Conservation (phyloP, 2,888 invertebrate genomes). For the Epirrhoe tristata region DNA sequence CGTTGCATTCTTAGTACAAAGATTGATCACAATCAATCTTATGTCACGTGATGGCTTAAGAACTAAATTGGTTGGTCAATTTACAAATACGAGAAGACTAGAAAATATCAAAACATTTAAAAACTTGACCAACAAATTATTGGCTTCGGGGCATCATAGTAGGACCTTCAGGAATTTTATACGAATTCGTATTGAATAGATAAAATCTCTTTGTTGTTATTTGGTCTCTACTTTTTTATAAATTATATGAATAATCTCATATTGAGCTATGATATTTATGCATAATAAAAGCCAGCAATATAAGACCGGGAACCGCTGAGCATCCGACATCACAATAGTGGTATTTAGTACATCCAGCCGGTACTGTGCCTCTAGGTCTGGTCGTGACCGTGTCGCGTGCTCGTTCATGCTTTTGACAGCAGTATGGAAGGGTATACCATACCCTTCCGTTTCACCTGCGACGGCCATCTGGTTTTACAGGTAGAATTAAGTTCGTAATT, state of each 20-base stretch:
- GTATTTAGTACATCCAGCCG: slow-evolving; percentile 62
- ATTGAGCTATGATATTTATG: no score
- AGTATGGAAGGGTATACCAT: slow-evolving; percentile 25
- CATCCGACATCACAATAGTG: slow-evolving; percentile 74
- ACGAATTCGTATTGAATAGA: no score
- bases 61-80: background rate
- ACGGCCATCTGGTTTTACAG: slow-evolving; percentile 1
- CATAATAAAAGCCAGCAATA: slow-evolving; percentile 49
- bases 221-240: no score
- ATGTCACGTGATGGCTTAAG: background rate
- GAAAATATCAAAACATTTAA: background rate
- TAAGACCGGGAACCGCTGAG: slow-evolving; percentile 57
- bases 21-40: background rate
- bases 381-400: slow-evolving; percentile 56
- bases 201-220: no score
- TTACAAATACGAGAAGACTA: background rate
- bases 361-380: slow-evolving; percentile 42
- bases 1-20: background rate
- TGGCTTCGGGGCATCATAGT: no score
- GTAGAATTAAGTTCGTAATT: background rate
- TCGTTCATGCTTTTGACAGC: slow-evolving; percentile 33
- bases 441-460: slow-evolving; percentile 31
- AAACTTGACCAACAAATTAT: background rate
- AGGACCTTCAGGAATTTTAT: no score
- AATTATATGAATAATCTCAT: no score